These are phyloP conservation scores for Halichoerus grypus DNA, from an alignment of 2,113 vertebrate genomes.

Conservation along the genomic window DNA sequence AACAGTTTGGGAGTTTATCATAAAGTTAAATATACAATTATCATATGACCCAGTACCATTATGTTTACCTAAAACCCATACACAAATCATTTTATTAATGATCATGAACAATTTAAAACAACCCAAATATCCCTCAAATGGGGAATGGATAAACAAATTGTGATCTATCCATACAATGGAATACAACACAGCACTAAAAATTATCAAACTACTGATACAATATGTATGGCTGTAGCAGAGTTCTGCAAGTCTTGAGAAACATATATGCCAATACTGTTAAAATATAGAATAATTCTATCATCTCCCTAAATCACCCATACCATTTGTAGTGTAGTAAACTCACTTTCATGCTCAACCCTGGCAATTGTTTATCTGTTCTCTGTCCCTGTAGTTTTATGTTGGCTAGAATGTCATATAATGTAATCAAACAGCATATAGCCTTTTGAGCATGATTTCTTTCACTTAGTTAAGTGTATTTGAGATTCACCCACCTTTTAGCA, in stretches of 20 bases:
- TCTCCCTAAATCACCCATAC: background rate
- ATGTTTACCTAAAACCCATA: background rate
- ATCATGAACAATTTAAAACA: background rate
- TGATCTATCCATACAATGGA: background rate
- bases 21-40: slow-evolving; percentile 1
- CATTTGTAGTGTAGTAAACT: background rate
- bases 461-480: background rate
- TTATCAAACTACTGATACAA: background rate
- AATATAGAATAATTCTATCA: background rate
- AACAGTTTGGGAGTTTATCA: background rate
- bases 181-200: background rate
- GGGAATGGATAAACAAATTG: background rate
- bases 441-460: background rate
- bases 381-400: background rate
- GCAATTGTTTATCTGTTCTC: background rate
- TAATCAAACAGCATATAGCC: background rate
- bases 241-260: background rate
- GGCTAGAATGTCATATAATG: background rate
- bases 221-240: background rate
- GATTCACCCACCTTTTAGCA: background rate
- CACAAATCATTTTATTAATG: background rate
- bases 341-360: background rate
- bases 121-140: background rate
- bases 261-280: background rate
- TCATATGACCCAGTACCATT: background rate